Percentiles rank a stretch among this genome's conserved stretches.
phyloP scores from a whole-genome alignment of 2,113 vertebrate genomes.

The Eidolon helvum region DNA sequence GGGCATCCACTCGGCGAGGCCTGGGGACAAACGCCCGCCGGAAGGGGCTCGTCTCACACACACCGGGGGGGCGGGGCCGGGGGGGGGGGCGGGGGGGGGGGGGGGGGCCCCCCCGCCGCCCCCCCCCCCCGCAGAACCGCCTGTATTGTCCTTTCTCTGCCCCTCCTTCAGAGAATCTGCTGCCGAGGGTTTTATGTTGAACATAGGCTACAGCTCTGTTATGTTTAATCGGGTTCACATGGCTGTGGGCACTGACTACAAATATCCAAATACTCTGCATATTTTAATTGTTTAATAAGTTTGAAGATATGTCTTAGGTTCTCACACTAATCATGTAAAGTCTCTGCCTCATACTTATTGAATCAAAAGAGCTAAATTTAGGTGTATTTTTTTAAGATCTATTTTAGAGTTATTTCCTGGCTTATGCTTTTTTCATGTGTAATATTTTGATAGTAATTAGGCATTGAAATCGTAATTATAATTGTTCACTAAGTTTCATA shows the following conservation, averaged over 20 bases:
- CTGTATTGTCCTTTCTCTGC: neutral
- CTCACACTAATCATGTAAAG: neutral
- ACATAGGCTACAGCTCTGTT: neutral
- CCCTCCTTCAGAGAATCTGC: neutral
- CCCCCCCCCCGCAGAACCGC: too few relatives aligned
- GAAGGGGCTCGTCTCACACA: neutral
- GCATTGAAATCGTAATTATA: neutral
- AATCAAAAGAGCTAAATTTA: neutral
- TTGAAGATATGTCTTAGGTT: neutral
- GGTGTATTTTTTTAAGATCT: neutral
- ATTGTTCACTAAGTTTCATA: neutral
- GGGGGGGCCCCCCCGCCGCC: too few relatives aligned
- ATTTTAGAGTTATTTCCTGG: neutral
- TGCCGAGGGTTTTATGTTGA: neutral
- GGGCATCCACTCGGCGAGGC: accelerated
- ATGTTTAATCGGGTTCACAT: neutral
- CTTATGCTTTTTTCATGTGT: neutral
- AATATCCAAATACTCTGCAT: neutral
- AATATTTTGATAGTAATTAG: neutral
- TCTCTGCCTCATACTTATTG: neutral
- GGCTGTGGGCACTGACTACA: neutral
- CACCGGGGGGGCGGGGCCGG: too few relatives aligned
- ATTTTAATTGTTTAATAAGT: neutral
- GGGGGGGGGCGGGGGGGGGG: too few relatives aligned
- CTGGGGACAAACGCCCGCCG: accelerated